Percentiles rank a stretch among this genome's conserved stretches.
These are phyloP conservation scores for Atethmia centrago DNA, from an alignment of 2,888 invertebrate genomes.

Conservation along the genomic window DNA sequence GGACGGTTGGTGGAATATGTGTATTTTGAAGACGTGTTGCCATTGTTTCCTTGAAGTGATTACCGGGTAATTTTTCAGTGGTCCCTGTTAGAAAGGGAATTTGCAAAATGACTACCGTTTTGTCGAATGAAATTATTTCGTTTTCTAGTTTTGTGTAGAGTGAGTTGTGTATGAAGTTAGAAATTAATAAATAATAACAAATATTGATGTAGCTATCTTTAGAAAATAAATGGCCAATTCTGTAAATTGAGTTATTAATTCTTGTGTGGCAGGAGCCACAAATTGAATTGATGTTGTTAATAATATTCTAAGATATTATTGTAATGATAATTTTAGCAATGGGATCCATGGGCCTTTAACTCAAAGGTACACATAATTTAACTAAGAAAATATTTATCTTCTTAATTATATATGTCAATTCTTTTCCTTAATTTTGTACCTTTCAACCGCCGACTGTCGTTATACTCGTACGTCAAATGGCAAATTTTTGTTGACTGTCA, in stretches of 20 bases:
- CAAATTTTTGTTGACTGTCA: too few relatives aligned
- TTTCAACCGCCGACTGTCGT: too few relatives aligned
- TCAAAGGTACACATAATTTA: not conserved
- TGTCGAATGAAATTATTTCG: not conserved
- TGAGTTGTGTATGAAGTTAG: not conserved
- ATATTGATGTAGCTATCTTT: constrained; percentile 1
- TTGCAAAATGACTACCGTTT: not conserved
- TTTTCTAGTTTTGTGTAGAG: not conserved
- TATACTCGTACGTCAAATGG: too few relatives aligned
- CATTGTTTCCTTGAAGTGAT: not conserved
- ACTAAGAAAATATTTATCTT: too few relatives aligned
- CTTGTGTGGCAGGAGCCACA: not conserved
- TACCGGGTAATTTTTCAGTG: not conserved
- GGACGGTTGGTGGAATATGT: not conserved
- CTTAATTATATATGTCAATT: too few relatives aligned
- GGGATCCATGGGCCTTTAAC: not conserved
- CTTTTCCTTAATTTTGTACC: too few relatives aligned
- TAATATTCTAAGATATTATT: too few relatives aligned
- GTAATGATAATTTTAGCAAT: not conserved
- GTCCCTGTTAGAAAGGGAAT: not conserved
- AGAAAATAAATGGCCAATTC: not conserved
- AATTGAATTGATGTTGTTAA: not conserved
- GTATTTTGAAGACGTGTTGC: not conserved
- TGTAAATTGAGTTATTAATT: too few relatives aligned
- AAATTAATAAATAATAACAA: constrained; percentile 4